These are phyloP conservation scores for Myotis yumanensis DNA, from an alignment of 2,113 vertebrate genomes.

Conservation along the genomic window DNA sequence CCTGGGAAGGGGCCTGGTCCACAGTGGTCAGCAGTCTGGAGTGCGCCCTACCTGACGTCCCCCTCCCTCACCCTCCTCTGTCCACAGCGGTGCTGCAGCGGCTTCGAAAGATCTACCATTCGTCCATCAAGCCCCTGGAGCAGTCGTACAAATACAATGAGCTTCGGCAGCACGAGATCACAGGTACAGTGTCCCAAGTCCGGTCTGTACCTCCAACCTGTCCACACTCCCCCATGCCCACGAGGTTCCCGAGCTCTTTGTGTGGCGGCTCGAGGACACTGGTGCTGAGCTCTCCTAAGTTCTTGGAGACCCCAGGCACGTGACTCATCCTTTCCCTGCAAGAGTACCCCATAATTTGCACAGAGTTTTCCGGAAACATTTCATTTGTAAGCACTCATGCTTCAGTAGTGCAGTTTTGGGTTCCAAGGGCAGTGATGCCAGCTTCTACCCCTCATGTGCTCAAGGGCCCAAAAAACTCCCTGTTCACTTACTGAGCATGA, in stretches of 20 bases:
- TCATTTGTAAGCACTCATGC: neutral
- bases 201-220: too few relatives aligned
- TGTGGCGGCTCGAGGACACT: accelerated
- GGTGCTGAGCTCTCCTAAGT: neutral
- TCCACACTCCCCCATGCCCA: neutral
- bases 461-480: neutral
- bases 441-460: neutral
- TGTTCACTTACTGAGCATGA: neutral
- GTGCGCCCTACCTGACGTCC: neutral
- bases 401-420: neutral
- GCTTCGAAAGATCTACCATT: conserved; percentile 95
- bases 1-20: neutral
- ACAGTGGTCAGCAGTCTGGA: neutral
- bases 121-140: conserved; percentile 96
- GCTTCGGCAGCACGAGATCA: conserved; percentile 97
- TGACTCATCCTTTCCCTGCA: neutral
- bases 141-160: conserved; percentile 98
- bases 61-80: neutral
- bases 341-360: neutral
- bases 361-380: neutral
- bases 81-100: conserved; percentile 89
- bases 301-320: accelerated
- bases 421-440: neutral
- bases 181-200: conserved; percentile 86
- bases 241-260: too few relatives aligned